Percentiles rank a stretch among this genome's conserved stretches.
Conservation (phyloP, 2,888 invertebrate genomes). For the Junonia oenone region DNA sequence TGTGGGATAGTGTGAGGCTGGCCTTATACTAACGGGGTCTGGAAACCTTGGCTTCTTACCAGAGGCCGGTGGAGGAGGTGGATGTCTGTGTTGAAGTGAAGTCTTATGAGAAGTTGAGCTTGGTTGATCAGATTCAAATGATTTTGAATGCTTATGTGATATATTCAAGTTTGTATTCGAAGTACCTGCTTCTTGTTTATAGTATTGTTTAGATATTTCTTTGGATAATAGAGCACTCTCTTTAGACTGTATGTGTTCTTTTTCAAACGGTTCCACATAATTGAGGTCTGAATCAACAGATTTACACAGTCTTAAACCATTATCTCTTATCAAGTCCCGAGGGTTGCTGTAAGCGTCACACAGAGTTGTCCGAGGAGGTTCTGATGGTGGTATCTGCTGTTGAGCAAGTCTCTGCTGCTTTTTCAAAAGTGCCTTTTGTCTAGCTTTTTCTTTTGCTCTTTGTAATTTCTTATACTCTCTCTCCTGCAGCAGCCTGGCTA, state of each 20-base stretch:
- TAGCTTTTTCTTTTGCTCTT: conserved; percentile 68
- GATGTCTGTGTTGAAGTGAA: conserved; percentile 57
- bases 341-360: conserved; percentile 74
- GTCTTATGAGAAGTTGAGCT: conserved; percentile 35
- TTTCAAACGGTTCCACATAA: conserved; percentile 74
- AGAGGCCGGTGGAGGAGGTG: conserved; percentile 60
- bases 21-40: conserved; percentile 68
- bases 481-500: conserved; percentile 65
- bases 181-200: conserved; percentile 48
- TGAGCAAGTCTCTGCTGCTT: conserved; percentile 62
- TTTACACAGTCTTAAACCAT: conserved; percentile 61
- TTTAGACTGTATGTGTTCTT: conserved; percentile 70
- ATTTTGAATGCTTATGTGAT: conserved; percentile 50
- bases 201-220: conserved; percentile 64
- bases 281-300: conserved; percentile 72
- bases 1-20: conserved; percentile 68
- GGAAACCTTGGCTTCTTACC: conserved; percentile 72
- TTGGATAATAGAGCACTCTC: conserved; percentile 66
- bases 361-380: conserved; percentile 48
- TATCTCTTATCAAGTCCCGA: conserved; percentile 61
- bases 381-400: conserved; percentile 32
- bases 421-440: conserved; percentile 66
- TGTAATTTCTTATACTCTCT: conserved; percentile 71
- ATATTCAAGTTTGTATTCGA: conserved; percentile 43
- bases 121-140: conserved; percentile 49